Evolutionary conservation across 2,888 invertebrate species (phyloP), one percentile per base, ranked within the genome.

Genomic region (Drosophila conformis): DNA sequence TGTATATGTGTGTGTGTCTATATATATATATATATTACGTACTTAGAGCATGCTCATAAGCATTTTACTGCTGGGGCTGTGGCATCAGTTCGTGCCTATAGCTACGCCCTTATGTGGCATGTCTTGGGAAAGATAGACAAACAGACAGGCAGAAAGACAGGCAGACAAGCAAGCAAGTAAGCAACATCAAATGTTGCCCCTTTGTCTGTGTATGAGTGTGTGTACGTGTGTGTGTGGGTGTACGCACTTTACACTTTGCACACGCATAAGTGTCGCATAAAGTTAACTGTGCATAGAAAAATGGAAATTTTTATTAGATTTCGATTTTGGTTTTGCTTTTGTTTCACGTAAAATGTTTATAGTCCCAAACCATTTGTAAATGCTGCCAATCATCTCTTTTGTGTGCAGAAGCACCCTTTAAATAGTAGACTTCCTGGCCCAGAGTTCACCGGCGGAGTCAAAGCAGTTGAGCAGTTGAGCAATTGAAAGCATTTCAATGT

Each of bases 241-340:
- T 51, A 74, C 75, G 68, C 89, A 79, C 87, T 79, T 80, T 87
- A 82, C 88, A 85, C 85, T 87, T 85, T 87, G 74, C 78, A 87
- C 77, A 82, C 87, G 72, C 89, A 80, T 84, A 90, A 87, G 76
- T 89, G 90, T 90, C 87, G 80, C 89, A 90, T 88, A 87, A 87
- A 87, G 90, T 90, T 87, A 87, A 90, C 80, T 77, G 87, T 74
- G 83, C 82, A 88, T 86, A 77, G 89, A 83, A 88, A 90, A 86
- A 87, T 87, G 80, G 73, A 80, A 86, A 88, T 78, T 90, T 90
- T 88, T 87, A 87, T 87, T 88, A 86, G 76, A 87, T 89, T 90
- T 78, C 76, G 76, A 82, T 87, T 77, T 74, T 79, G 66, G 68
- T 54, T 57, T 48, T 33, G 21, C 25, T 36, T 80, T 69, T 82